Evolutionary conservation across 1,140 invertebrate species (phyloP).

Genomic region (Ladona fulva): DNA sequence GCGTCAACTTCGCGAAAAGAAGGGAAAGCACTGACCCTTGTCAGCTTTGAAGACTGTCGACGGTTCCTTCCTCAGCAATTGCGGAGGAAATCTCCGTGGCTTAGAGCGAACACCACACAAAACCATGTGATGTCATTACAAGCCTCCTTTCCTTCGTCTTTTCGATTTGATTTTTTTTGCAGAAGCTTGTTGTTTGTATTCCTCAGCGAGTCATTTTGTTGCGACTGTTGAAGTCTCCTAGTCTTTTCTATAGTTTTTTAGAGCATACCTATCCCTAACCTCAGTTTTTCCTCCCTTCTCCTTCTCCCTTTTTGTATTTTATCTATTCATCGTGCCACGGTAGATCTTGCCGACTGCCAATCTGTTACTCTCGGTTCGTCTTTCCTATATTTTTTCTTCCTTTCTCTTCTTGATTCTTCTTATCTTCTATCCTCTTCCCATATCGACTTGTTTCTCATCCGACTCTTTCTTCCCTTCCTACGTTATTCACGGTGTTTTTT

Average conservation of each 20-base stretch:
- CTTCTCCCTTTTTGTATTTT: background rate
- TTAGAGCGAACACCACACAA: no score
- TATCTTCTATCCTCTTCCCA: background rate
- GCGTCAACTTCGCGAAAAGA: background rate
- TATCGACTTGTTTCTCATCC: background rate
- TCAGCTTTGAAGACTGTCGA: background rate
- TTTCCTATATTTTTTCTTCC: background rate
- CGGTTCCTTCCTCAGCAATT: background rate
- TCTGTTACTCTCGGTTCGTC: background rate
- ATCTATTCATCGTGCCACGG: background rate
- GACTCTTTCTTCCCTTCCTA: background rate
- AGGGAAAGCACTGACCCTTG: background rate
- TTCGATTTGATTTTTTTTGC: background rate
- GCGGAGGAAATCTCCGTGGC: background rate
- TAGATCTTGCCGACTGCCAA: background rate
- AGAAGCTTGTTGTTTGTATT: background rate
- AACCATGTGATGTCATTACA: background rate
- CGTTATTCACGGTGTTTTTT: background rate
- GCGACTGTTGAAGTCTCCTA: background rate
- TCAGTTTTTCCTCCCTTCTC: background rate
- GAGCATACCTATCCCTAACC: background rate
- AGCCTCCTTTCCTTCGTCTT: background rate
- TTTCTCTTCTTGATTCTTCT: background rate
- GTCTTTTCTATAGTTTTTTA: no score
- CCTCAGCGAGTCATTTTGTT: background rate